Evolutionary conservation across 2,888 invertebrate species (phyloP), one percentile per base, ranked within the genome.

Genomic region (Philaethria dido): DNA sequence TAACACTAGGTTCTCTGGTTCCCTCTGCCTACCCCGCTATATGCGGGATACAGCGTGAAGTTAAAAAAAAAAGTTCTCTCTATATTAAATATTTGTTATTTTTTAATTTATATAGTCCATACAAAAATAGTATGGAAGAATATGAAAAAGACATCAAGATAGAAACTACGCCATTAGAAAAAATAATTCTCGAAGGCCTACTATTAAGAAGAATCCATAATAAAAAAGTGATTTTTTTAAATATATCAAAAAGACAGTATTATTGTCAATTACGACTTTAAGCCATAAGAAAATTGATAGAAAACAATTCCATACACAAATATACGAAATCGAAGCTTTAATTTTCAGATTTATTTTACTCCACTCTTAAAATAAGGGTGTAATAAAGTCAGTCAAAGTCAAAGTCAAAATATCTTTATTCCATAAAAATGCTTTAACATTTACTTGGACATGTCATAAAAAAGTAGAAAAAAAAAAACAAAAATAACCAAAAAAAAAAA

Each of bases 181-280:
- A 73, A 8, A 68, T 74, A 25, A 20, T 75, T 1, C 63, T 72
- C 9, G 64, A 73, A 48, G 75, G 70, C 3, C 52, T 72, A 13
- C 33, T 55, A 3, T 22, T 50, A 18, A 50, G 33, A 22, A 48
- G 62, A 22, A 42, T 22, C 13, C 13, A 13, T 16, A 4, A 22
- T 33, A 60, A 57, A 11, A 39, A 13, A 18, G 63, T 20, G 20
- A 3, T 1, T 65, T 69, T 70, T 67, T 69, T 70, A 60, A 71
- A 64, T 20, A 22, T 65, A 4, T 39, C 47, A 42, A 60, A 67
- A 55, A n/a, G 67, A 62, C 18, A 74, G 73, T 13, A 62, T 68
- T 29, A 66, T 61, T 45, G 60, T 69, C 57, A 74, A 55, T 62
- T 75, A 74, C 62, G 80, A 80, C 60, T 70, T 74, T 50, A n/a